Conservation (phyloP, 2,888 invertebrate species). For the Odontocolon sp. region DNA sequence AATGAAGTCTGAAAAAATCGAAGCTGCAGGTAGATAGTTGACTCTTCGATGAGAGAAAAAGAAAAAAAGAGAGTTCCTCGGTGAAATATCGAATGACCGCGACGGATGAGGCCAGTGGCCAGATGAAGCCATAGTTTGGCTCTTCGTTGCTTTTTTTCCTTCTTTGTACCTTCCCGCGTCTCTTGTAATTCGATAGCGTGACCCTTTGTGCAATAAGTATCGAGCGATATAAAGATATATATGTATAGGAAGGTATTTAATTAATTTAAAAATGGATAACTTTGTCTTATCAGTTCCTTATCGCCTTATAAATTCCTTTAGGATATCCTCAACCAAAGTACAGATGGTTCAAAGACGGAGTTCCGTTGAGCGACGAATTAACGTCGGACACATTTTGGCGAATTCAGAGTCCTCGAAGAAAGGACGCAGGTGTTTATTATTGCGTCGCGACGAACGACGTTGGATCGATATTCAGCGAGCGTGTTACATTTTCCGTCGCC, state of each 20-base stretch:
- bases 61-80: slow-evolving; percentile 53
- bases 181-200: slow-evolving; percentile 75
- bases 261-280: too few relatives aligned
- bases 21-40: slow-evolving; percentile 52
- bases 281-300: not conserved
- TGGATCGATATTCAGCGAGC: slow-evolving; percentile 95
- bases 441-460: slow-evolving; percentile 95
- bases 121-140: slow-evolving; percentile 73
- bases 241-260: too few relatives aligned
- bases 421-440: slow-evolving; percentile 95
- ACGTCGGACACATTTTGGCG: slow-evolving; percentile 90
- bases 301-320: slow-evolving; percentile 73
- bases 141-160: slow-evolving; percentile 42
- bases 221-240: too few relatives aligned
- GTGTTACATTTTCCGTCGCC: slow-evolving; percentile 93
- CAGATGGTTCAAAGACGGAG: slow-evolving; percentile 94
- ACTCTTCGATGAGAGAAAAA: slow-evolving; percentile 25
- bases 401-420: slow-evolving; percentile 89
- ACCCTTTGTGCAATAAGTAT: slow-evolving; percentile 66
- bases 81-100: slow-evolving; percentile 71
- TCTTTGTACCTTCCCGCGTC: slow-evolving; percentile 13
- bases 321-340: slow-evolving; percentile 96
- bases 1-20: slow-evolving; percentile 1
- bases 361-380: slow-evolving; percentile 88
- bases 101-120: slow-evolving; percentile 69